phyloP scores from a whole-genome alignment of 2,797 vertebrate species.

The Phyllotis vaccarum region DNA sequence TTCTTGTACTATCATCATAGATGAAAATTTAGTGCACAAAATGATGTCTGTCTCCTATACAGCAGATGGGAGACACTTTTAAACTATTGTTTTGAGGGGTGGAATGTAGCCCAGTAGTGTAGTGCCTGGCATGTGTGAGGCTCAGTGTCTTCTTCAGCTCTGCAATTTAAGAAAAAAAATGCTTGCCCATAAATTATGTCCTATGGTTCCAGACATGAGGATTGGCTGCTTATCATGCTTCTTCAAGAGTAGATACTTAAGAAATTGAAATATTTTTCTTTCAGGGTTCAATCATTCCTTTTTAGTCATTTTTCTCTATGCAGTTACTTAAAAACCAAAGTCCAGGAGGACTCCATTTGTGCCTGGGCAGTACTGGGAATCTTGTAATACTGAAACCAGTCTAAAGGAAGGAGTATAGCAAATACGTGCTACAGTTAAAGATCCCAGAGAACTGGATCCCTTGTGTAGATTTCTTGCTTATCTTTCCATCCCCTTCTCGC shows the following conservation, averaged over 20 bases:
- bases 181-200: constrained; percentile 50
- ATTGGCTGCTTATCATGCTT: constrained; percentile 48
- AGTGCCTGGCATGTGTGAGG: neutral
- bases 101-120: neutral
- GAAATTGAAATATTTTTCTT: constrained; percentile 62
- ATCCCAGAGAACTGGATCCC: neutral
- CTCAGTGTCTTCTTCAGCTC: neutral
- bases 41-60: neutral
- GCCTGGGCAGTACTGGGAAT: neutral
- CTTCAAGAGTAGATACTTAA: constrained; percentile 27
- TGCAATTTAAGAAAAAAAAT: neutral
- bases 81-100: constrained; percentile 16
- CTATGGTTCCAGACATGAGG: constrained; percentile 15
- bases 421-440: neutral
- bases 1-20: constrained; percentile 52
- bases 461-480: neutral
- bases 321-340: constrained; percentile 52
- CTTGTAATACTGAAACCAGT: constrained; percentile 11
- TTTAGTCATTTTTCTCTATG: constrained; percentile 48
- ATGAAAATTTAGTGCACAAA: neutral
- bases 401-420: constrained; percentile 35
- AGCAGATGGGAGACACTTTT: neutral
- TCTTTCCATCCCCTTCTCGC: too few species aligned
- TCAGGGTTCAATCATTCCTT: constrained; percentile 46
- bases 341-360: constrained; percentile 51